Percentiles rank a stretch among this genome's conserved stretches.
Conservation (phyloP, 2,797 vertebrate species). For the Rhabdomys pumilio region DNA sequence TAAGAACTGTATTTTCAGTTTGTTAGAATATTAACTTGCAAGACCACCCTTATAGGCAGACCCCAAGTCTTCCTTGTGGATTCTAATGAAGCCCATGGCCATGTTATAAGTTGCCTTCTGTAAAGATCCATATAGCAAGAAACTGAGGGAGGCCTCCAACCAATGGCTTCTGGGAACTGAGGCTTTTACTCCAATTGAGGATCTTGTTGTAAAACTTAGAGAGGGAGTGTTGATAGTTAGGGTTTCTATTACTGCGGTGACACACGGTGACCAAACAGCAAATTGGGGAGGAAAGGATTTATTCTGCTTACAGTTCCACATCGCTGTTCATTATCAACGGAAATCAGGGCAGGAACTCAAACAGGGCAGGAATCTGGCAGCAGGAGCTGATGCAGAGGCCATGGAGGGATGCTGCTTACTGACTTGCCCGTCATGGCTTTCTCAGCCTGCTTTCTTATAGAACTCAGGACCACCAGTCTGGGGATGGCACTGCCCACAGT, state of each 20-base stretch:
- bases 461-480: neutral
- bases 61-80: neutral
- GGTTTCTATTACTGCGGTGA: neutral
- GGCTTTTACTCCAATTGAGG: neutral
- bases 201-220: neutral
- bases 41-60: neutral
- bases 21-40: neutral
- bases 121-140: neutral
- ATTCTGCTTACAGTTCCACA: neutral
- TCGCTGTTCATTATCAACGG: neutral
- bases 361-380: neutral
- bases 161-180: neutral
- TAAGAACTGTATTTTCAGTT: neutral
- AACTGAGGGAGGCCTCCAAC: neutral
- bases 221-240: neutral
- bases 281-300: no score
- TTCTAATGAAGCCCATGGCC: neutral
- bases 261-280: neutral
- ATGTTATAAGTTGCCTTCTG: neutral
- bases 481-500: neutral
- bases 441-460: neutral
- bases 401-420: neutral
- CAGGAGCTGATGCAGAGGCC: neutral
- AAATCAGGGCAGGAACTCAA: neutral
- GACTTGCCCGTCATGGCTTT: neutral